phyloP scores from a whole-genome alignment of 2,888 invertebrate species.

The Drosophila conformis region DNA sequence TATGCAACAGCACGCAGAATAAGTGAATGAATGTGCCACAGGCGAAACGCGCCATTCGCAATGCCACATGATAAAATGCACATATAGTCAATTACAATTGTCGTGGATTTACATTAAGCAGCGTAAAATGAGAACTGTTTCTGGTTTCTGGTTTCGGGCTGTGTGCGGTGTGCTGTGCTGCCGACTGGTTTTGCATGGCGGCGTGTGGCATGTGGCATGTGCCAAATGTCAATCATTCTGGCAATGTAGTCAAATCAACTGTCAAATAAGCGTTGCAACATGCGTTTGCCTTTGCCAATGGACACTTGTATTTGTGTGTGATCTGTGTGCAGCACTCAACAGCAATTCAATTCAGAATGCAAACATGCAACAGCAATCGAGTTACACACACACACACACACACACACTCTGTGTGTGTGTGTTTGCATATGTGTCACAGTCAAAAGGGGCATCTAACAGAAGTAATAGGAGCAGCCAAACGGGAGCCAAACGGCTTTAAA shows the following conservation, averaged over 20 bases:
- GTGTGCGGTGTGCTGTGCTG: constrained; percentile 11
- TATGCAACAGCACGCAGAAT: constrained; percentile 72
- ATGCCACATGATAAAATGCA: constrained; percentile 13
- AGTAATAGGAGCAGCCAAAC: constrained; percentile 50
- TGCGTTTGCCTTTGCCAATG: constrained; percentile 26
- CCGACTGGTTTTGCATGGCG: constrained; percentile 24
- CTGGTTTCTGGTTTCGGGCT: neutral
- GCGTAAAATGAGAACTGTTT: constrained; percentile 5
- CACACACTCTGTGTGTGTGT: constrained; percentile 16
- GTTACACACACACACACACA: constrained; percentile 46
- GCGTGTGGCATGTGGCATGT: constrained; percentile 42
- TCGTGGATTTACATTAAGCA: constrained; percentile 41
- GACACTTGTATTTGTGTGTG: constrained; percentile 24
- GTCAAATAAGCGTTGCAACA: constrained; percentile 79
- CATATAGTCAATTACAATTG: constrained; percentile 38
- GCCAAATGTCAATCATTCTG: constrained; percentile 79
- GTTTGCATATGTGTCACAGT: constrained; percentile 54
- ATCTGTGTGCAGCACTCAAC: constrained; percentile 67
- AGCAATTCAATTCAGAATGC: constrained; percentile 79
- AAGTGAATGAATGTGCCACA: constrained; percentile 40
- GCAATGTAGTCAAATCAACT: constrained; percentile 81
- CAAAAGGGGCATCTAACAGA: constrained; percentile 53
- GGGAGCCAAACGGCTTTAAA: constrained; percentile 29
- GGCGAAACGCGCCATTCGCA: neutral
- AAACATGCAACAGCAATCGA: constrained; percentile 80